Evolutionary conservation across 2,888 invertebrate species (phyloP).

Genomic region (Lutraria lutraria): DNA sequence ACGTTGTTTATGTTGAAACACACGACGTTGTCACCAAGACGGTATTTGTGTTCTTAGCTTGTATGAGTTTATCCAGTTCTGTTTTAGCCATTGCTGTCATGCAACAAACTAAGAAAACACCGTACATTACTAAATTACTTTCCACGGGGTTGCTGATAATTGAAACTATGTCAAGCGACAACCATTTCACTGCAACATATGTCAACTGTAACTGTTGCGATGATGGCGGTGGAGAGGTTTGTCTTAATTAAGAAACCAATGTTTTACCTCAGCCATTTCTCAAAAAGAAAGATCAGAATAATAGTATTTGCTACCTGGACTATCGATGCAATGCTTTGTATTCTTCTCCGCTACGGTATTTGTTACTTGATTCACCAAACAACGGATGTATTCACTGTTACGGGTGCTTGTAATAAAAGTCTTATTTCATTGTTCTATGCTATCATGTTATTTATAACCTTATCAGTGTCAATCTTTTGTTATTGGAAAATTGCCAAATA

Average conservation of each 20-base stretch:
- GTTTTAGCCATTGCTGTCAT: not conserved
- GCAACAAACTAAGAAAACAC: constrained; percentile 23
- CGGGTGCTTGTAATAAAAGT: not conserved
- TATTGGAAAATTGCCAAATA: too few relatives aligned
- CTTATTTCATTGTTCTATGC: not conserved
- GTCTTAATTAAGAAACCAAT: constrained; percentile 30
- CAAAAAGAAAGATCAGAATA: not conserved
- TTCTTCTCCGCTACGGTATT: constrained; percentile 18
- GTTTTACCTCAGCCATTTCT: constrained; percentile 11
- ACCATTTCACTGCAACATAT: not conserved
- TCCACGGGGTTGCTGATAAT: constrained; percentile 24
- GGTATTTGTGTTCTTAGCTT: too few relatives aligned
- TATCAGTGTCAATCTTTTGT: too few relatives aligned
- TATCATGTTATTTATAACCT: constrained; percentile 8
- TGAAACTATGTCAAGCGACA: not conserved
- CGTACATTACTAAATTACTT: constrained; percentile 22
- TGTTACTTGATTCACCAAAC: too few relatives aligned
- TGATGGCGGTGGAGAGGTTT: constrained; percentile 34
- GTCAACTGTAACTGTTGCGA: not conserved
- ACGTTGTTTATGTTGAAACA: not conserved
- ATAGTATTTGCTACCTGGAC: not conserved
- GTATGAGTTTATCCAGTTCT: not conserved
- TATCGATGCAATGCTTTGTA: not conserved
- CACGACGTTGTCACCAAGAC: too few relatives aligned
- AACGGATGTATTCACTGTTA: too few relatives aligned